Percentiles rank a stretch among this genome's conserved stretches.
Evolutionary conservation across 2,888 invertebrate genomes (phyloP).

Genomic region (Cacoxenus indagator): DNA sequence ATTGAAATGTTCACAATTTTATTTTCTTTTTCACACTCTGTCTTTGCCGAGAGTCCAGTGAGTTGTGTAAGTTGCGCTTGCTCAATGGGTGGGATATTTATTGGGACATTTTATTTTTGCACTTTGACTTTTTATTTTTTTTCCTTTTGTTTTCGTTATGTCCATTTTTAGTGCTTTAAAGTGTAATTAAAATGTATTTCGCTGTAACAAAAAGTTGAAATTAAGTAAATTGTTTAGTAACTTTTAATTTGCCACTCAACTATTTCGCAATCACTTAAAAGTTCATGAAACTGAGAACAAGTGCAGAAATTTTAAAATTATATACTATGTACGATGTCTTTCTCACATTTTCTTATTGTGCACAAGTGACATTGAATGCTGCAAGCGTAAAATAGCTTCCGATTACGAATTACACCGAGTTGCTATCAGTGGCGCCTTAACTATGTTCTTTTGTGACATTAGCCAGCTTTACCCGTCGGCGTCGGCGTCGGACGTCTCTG

Average conservation of each 20-base stretch:
- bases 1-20: too few relatives aligned
- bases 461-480: too few relatives aligned
- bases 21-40: too few relatives aligned
- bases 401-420: not conserved
- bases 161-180: not conserved
- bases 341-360: too few relatives aligned
- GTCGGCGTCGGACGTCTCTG: too few relatives aligned
- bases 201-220: not conserved
- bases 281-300: conserved; percentile 43
- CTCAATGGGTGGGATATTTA: too few relatives aligned
- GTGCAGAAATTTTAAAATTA: conserved; percentile 19
- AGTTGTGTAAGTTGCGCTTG: too few relatives aligned
- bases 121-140: too few relatives aligned
- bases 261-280: conserved; percentile 48
- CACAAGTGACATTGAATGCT: not conserved
- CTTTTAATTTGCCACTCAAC: not conserved
- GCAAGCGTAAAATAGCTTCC: not conserved
- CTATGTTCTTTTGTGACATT: not conserved
- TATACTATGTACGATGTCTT: too few relatives aligned
- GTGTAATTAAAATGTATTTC: not conserved
- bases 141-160: not conserved
- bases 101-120: too few relatives aligned
- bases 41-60: too few relatives aligned
- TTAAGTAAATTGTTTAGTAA: not conserved
- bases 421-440: not conserved